Percentiles rank a stretch among this genome's conserved stretches.
These are phyloP conservation scores for Orbicella faveolata DNA, from an alignment of 64 coral and sea anemone genomes.

Conservation along the genomic window DNA sequence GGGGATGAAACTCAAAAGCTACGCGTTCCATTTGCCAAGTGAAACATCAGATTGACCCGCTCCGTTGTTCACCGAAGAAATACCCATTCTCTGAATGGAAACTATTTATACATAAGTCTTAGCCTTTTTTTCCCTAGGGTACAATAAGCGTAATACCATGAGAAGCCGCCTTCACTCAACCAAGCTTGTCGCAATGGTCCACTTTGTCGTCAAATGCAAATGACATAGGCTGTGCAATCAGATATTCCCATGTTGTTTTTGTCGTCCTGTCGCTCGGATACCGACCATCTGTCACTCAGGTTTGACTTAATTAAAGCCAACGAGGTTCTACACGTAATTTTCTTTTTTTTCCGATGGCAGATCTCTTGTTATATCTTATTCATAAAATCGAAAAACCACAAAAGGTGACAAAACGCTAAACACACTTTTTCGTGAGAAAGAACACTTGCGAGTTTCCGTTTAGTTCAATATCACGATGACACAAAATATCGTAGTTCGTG, in stretches of 20 bases:
- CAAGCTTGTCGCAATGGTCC: not conserved
- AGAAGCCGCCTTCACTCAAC: not conserved
- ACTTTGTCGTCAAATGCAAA: not conserved
- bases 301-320: not conserved
- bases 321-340: not conserved
- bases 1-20: not conserved
- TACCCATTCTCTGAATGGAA: not conserved
- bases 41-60: not conserved
- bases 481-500: not conserved
- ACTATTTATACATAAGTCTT: not conserved
- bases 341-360: not conserved
- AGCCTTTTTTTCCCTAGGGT: not conserved
- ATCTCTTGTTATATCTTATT: not conserved
- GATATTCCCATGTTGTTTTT: conserved; percentile 45
- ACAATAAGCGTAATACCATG: not conserved
- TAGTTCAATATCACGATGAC: not conserved
- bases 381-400: not conserved
- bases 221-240: conserved; percentile 1
- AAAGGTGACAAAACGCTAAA: not conserved
- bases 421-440: conserved; percentile 13
- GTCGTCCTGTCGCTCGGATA: conserved; percentile 8
- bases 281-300: not conserved
- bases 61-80: not conserved
- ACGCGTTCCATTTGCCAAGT: conserved; percentile 1
- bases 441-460: conserved; percentile 7